Base-by-base conservation (phyloP, 1,140 invertebrate genomes). In the Mercenaria mercenaria region DNA sequence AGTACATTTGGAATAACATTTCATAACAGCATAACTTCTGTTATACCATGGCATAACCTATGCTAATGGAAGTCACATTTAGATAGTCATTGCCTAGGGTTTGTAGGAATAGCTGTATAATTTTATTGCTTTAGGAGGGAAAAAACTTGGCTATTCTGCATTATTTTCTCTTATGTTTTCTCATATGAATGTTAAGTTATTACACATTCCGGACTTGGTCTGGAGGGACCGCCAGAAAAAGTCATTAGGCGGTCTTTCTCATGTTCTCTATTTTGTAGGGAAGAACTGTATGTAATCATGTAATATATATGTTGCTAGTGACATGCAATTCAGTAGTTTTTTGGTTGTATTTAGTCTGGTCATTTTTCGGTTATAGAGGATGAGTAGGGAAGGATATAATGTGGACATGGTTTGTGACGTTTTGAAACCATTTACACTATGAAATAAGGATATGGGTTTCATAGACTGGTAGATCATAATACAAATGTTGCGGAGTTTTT, bases 181-280 rank as follows among this genome's bases (percentile, higher is more conserved):
- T 47, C n/a, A 10, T 64, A 64, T 29, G 59, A 64, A 39, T 72
- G 34, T 15, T 41, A 67, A 72, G 67, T 72, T 39, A 72, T n/a
- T 72, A 72, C 67, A 72, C 67, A 39, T 37, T 64, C 34, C 1
- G 23, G 2, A 41, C 29, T 37, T 72, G 34, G 34, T 72, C 67
- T 26, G 2, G 3, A 41, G 67, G 67, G 67, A 72, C 34, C 23
- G 37, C 34, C 18, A n/a, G 23, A 72, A 72, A 72, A 72, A 39
- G 67, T 72, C 67, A 72, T 72, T 72, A 72, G 67, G 15, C 34
- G 0, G 67, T 72, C 34, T 6, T 72, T 72, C 67, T 64, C 67
- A 1, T 72, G 67, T 72, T 41, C 15, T 67, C 1, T 29, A 34
- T 29, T 67, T 29, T 67, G 10, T 37, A 39, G 37, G 8, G 34